A percentile compares a stretch with the other conserved stretches of the same genome.
Conservation (phyloP, 2,888 invertebrate genomes). For the Polyploca ridens region DNA sequence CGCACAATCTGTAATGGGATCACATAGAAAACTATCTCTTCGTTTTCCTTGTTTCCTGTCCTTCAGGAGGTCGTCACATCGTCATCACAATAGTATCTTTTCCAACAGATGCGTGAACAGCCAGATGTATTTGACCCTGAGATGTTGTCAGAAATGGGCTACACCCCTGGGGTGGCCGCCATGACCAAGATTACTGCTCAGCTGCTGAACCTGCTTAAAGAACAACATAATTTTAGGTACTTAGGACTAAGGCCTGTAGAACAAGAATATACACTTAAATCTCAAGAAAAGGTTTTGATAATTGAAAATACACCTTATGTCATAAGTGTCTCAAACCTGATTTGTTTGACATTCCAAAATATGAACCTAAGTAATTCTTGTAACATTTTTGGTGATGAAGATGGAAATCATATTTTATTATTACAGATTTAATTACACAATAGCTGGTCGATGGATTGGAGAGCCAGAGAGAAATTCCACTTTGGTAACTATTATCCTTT, state of each 20-base stretch:
- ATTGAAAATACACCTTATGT: too few species aligned
- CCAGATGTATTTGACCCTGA: conserved; percentile 55
- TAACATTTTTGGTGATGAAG: too few species aligned
- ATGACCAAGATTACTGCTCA: conserved; percentile 71
- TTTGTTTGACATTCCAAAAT: too few species aligned
- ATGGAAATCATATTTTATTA: background rate
- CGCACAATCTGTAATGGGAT: too few species aligned
- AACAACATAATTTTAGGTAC: conserved; percentile 65
- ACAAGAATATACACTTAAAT: too few species aligned
- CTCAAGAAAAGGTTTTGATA: too few species aligned
- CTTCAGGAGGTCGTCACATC: too few species aligned
- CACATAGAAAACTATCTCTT: too few species aligned
- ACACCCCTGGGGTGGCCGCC: conserved; percentile 62
- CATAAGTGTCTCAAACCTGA: too few species aligned
- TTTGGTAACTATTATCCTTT: conserved; percentile 47
- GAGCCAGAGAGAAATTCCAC: conserved; percentile 64
- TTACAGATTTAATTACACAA: conserved; percentile 69
- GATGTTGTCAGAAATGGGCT: conserved; percentile 55
- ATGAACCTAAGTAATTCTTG: too few species aligned
- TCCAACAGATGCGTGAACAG: conserved; percentile 51
- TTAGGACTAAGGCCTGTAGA: too few species aligned
- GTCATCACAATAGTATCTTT: conserved; percentile 3
- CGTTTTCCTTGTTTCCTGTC: too few species aligned
- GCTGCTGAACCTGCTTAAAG: conserved; percentile 58
- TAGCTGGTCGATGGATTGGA: conserved; percentile 73